Evolutionary conservation across 2,888 invertebrate species (phyloP).

Genomic region (Branchellion lobata): DNA sequence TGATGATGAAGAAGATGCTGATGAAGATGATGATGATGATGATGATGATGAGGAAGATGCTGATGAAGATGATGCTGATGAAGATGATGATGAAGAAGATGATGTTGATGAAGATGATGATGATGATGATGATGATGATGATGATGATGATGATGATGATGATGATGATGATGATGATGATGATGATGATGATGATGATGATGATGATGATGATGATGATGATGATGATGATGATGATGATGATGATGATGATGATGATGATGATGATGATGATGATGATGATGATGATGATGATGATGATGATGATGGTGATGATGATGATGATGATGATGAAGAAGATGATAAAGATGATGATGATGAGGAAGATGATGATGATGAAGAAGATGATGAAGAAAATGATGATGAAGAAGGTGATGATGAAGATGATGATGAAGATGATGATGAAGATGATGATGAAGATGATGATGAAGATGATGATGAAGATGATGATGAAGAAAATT

Average conservation of each 20-base stretch:
- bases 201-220: slow-evolving; percentile 45
- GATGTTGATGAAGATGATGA: background rate
- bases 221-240: slow-evolving; percentile 52
- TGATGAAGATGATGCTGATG: slow-evolving; percentile 47
- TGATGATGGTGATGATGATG: slow-evolving; percentile 17
- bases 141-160: too few relatives aligned
- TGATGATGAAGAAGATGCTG: slow-evolving; percentile 46
- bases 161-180: too few relatives aligned
- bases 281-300: slow-evolving; percentile 13
- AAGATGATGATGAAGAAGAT: slow-evolving; percentile 35
- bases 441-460: slow-evolving; percentile 29
- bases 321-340: slow-evolving; percentile 23
- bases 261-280: slow-evolving; percentile 13
- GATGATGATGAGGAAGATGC: slow-evolving; percentile 46
- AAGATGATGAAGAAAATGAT: background rate
- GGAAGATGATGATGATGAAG: background rate
- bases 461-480: slow-evolving; percentile 32
- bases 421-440: slow-evolving; percentile 45
- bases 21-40: slow-evolving; percentile 48
- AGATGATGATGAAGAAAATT: background rate
- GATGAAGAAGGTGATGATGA: slow-evolving; percentile 43
- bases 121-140: background rate
- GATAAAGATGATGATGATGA: background rate
- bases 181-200: slow-evolving; percentile 47
- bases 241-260: slow-evolving; percentile 52